Conservation (phyloP, 2,888 invertebrate genomes). For the Hypercompe scribonia region DNA sequence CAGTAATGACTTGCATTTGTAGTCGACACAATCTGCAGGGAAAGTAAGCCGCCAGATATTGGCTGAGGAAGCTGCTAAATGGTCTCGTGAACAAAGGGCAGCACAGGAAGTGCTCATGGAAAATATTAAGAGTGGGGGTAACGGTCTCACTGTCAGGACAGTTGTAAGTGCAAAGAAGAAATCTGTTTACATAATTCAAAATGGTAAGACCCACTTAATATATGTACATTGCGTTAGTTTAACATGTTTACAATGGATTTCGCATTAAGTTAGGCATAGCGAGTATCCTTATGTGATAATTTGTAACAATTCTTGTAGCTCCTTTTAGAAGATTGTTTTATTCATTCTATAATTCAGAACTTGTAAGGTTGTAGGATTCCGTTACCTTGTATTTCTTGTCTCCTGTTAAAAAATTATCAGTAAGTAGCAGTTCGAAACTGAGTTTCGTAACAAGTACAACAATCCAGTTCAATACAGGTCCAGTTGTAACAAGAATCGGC, state of each 20-base stretch:
- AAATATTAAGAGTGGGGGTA: conserved; percentile 81
- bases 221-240: background rate
- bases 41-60: conserved; percentile 79
- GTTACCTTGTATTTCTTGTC: background rate
- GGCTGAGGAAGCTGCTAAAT: conserved; percentile 82
- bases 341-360: background rate
- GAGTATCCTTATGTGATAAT: background rate
- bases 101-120: conserved; percentile 83
- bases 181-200: conserved; percentile 78
- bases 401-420: background rate
- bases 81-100: conserved; percentile 81
- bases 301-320: background rate
- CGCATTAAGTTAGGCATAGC: background rate
- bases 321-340: background rate
- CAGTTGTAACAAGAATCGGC: background rate
- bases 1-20: conserved; percentile 23
- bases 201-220: conserved; percentile 60
- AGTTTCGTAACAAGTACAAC: background rate
- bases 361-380: background rate
- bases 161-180: conserved; percentile 68
- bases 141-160: conserved; percentile 79
- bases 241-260: background rate
- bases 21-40: conserved; percentile 80
- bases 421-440: no score
- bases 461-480: background rate